These are phyloP conservation scores for Anarhynchus alexandrinus DNA, from an alignment of 2,113 vertebrate genomes.

Conservation along the genomic window DNA sequence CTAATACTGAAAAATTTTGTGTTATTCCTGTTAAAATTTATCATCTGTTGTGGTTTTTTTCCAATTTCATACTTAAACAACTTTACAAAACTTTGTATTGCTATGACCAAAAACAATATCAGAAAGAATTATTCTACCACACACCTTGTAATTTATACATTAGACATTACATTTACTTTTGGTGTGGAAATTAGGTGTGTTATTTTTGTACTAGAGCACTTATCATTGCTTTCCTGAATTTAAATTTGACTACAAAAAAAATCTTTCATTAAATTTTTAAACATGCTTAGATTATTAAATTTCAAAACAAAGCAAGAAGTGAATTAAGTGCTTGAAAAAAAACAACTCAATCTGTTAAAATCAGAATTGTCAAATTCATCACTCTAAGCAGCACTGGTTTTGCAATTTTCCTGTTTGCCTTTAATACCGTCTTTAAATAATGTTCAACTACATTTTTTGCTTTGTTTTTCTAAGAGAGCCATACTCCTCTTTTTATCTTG, in stretches of 20 bases:
- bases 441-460: neutral
- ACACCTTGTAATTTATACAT: neutral
- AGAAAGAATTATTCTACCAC: neutral
- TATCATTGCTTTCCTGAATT: constrained; percentile 1
- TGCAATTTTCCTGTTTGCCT: neutral
- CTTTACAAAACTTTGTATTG: neutral
- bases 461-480: neutral
- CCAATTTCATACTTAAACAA: neutral
- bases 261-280: constrained; percentile 13
- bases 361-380: constrained; percentile 26
- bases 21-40: neutral
- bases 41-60: neutral
- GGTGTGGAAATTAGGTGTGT: neutral
- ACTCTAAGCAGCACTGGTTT: neutral
- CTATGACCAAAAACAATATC: neutral
- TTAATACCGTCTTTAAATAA: constrained; percentile 17
- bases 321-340: neutral
- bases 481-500: constrained; percentile 11
- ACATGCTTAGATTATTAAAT: constrained; percentile 1
- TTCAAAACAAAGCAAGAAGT: constrained; percentile 18
- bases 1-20: neutral
- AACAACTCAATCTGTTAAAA: neutral
- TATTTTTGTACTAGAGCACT: neutral
- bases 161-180: neutral
- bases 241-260: constrained; percentile 13